phyloP scores from a whole-genome alignment of 2,888 invertebrate species.

The Eupeodes latifasciatus region DNA sequence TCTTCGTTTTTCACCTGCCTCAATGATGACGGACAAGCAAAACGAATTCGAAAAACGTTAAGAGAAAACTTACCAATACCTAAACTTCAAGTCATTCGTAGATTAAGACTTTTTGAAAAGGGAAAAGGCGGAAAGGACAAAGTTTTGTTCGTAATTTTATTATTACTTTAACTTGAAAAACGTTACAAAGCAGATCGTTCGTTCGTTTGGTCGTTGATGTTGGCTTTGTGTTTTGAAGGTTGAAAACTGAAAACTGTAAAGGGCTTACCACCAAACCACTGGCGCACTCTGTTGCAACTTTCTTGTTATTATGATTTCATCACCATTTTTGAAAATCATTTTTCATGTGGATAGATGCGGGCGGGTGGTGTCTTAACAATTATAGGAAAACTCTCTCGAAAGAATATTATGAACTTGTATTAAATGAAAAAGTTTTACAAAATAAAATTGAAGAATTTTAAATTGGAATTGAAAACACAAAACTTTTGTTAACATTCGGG shows the following conservation, averaged over 20 bases:
- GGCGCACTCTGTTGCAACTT: not conserved
- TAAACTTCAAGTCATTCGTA: slow-evolving; percentile 39
- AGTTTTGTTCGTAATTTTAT: slow-evolving; percentile 61
- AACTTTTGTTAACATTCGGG: too few species aligned
- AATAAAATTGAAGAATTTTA: too few species aligned
- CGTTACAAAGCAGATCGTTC: slow-evolving; percentile 36
- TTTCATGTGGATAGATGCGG: not conserved
- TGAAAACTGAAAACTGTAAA: not conserved
- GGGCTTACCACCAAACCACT: slow-evolving; percentile 20
- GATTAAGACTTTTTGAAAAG: not conserved
- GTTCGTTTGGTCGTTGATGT: too few species aligned
- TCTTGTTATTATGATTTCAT: slow-evolving; percentile 42
- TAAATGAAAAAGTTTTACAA: slow-evolving; percentile 14
- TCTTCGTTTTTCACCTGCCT: slow-evolving; percentile 9
- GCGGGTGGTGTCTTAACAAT: too few species aligned
- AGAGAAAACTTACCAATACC: slow-evolving; percentile 11
- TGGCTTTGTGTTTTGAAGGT: not conserved
- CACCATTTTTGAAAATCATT: slow-evolving; percentile 32
- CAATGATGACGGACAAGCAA: slow-evolving; percentile 12
- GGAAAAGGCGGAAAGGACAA: slow-evolving; percentile 58
- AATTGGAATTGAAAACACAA: too few species aligned
- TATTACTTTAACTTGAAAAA: slow-evolving; percentile 50
- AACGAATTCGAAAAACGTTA: not conserved
- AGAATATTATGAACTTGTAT: slow-evolving; percentile 16
- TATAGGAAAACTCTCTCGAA: slow-evolving; percentile 10